Base-by-base conservation (phyloP, 2,113 vertebrate species). In the Lepisosteus osseus region DNA sequence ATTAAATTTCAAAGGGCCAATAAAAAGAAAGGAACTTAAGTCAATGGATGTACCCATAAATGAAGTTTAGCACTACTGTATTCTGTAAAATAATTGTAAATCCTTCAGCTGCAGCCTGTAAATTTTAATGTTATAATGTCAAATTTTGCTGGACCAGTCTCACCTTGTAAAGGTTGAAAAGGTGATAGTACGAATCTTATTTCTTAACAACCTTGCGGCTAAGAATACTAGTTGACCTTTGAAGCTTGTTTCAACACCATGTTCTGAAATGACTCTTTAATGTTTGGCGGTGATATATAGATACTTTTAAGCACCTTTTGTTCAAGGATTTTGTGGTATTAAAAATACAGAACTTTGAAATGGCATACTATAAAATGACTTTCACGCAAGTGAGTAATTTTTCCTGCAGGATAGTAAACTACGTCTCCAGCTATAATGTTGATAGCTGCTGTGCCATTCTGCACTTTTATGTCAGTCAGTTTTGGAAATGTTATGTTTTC, bases 151-250 rank as follows among this genome's bases (percentile, higher is more conserved):
- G 41, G 6, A 66, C 42, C 14, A 4, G 40, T 29, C 41, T 40
- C 67, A 54, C 3, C 54, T 68, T 54, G 41, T 51, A 55, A 40
- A 56, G 67, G 67, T 66, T 45, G 11, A 12, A 45, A 7, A 44
- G 65, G 29, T 29, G 29, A 47, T 4, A 66, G 14, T 54, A n/a
- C 5, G 55, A 12, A 55, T 15, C 8, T 6, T 11, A 29, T 54
- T 68, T 45, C 17, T 68, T 68, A 17, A 55, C 29, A 13, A 55
- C 51, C 47, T 41, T 7, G 29, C 47, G 41, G 45, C 67, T 68
- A 68, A 68, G 55, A 54, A 68, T 2, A 29, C 29, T 29, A 68
- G 47, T 51, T 41, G 67, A 68, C 45, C 67, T 68, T 68, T 56
- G 67, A 51, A 55, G 3, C 29, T 29, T 29, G 29, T 29, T 29